Evolutionary conservation across 2,113 vertebrate species (phyloP), one percentile per base, ranked within the genome.

Genomic region (Seriola dumerili): DNA sequence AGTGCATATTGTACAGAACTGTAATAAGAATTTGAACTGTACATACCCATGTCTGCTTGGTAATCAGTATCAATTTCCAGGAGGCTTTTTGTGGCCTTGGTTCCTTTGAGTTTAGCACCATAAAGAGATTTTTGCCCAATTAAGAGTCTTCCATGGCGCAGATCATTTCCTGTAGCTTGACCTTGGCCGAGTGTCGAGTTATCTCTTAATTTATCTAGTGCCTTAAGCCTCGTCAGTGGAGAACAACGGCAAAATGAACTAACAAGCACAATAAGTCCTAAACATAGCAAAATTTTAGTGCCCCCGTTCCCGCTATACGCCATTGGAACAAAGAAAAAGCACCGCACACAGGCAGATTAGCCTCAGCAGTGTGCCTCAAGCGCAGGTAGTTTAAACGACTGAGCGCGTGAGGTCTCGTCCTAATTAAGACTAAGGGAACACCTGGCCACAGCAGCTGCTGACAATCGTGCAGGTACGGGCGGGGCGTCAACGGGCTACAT

Each of bases 41-140:
- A 81, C 90, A 3, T 89, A 94, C 94, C 85, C 85, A 90, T 84
- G 1, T 94, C 94, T 21, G 89, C 88, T 48, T 94, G 94, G 54
- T 94, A 94, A 66, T 87, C 92, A 4, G 58, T 12, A 52, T 92
- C 85, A 44, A 42, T 12, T 40, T 87, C 69, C 42, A 50, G 11
- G 1, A 38, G 9, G 0, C 73, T 19, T 34, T 61, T 55, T 16
- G 44, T 4, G 10, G 55, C n/a, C 38, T 75, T 46, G n/a, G 46
- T 65, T 63, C 16, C 34, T 25, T 57, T 72, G 10, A 54, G 21
- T 29, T 71, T 32, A 5, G 55, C 54, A 48, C 14, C 25, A 66
- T 66, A 76, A 5, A 55, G 40, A 23, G 50, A 14, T 8, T 9
- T 76, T 21, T 52, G 40, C 8, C 89, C 88, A 69, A 94, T 84